Evolutionary conservation across 2,113 vertebrate species (phyloP).

Genomic region (Hydrolagus affinis): DNA sequence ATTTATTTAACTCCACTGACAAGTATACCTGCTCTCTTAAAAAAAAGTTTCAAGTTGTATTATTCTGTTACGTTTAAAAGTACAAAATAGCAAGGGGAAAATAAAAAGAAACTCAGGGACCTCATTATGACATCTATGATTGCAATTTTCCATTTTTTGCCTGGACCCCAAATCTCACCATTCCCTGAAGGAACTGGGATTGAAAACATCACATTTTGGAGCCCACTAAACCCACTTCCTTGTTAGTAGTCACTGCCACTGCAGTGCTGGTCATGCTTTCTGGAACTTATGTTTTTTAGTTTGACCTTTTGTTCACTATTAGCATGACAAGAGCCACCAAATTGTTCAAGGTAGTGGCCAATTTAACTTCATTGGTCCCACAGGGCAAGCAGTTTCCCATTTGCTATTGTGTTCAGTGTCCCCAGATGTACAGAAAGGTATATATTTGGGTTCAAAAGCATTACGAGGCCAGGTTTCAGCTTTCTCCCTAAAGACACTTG

Average conservation of each 20-base stretch:
- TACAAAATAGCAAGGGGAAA: background rate
- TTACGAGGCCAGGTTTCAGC: conserved; percentile 38
- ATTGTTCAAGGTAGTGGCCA: too few species aligned
- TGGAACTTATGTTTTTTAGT: too few species aligned
- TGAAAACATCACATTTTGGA: background rate
- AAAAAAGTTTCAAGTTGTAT: background rate
- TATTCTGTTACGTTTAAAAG: background rate
- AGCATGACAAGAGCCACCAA: background rate
- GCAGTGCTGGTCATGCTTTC: background rate
- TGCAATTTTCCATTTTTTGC: background rate
- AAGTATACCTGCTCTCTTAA: background rate
- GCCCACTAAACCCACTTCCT: too few species aligned
- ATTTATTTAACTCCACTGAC: background rate
- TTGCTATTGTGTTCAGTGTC: background rate
- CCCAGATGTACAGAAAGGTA: background rate
- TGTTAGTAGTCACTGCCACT: background rate
- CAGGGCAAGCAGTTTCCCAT: background rate
- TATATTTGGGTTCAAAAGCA: background rate
- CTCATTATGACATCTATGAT: too few species aligned
- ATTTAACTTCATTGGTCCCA: background rate
- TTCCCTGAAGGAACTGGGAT: conserved; percentile 3
- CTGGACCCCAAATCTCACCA: too few species aligned
- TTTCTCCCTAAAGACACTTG: conserved; percentile 51
- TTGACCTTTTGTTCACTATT: background rate
- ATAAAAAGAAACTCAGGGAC: background rate